Evolutionary conservation across 35 echinoderm and acorn worm species (phyloP).

Genomic region (Holothuria glaberrima): DNA sequence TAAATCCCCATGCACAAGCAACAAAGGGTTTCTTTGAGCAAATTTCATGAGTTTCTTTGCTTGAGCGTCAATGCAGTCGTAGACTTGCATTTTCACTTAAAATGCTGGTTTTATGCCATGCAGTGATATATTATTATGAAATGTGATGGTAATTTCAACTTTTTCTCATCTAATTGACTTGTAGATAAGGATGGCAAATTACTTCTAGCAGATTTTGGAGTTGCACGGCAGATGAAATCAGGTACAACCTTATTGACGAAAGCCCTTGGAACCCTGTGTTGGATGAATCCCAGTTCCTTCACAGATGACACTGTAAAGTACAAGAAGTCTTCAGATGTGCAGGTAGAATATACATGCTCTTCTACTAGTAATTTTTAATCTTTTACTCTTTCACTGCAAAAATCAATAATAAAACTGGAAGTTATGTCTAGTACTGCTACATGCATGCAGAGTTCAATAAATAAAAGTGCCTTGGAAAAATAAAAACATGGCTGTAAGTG

Average conservation of each 20-base stretch:
- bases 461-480: background rate
- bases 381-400: background rate
- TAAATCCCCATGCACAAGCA: background rate
- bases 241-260: conserved; percentile 14
- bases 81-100: background rate
- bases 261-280: background rate
- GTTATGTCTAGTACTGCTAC: background rate
- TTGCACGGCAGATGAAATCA: background rate
- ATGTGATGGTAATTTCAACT: background rate
- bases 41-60: background rate
- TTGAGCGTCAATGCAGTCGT: background rate
- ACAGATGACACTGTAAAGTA: conserved; percentile 12
- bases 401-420: background rate
- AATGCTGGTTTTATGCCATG: background rate
- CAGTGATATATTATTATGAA: background rate
- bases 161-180: background rate
- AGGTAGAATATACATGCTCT: conserved; percentile 3
- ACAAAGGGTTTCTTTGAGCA: background rate
- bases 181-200: conserved; percentile 22
- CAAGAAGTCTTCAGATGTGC: conserved; percentile 3
- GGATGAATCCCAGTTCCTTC: background rate
- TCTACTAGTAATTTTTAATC: background rate
- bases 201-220: conserved; percentile 13
- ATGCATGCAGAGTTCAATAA: background rate
- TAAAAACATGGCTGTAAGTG: background rate